Conservation (phyloP, 2,888 invertebrate species). For the Drosophila leonis region DNA sequence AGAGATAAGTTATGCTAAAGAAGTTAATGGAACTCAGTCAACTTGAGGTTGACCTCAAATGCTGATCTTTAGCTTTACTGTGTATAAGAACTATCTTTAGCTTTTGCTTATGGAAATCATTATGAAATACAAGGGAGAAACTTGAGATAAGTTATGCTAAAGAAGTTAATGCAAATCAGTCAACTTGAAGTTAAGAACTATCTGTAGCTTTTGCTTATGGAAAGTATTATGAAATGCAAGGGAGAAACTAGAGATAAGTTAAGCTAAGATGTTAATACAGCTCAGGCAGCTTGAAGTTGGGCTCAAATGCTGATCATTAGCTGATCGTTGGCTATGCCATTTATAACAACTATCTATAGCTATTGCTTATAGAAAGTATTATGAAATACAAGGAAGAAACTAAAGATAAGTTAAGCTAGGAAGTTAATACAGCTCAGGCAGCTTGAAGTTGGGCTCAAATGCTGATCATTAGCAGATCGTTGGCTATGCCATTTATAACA, state of each 20-base stretch:
- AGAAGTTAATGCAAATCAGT: neutral
- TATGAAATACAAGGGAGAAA: neutral
- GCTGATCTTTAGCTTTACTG: no score
- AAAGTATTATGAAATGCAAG: no score
- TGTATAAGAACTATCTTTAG: neutral
- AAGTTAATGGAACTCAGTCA: no score
- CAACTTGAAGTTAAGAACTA: neutral
- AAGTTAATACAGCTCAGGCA: neutral
- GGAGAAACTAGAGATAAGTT: neutral
- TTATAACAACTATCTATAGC: neutral
- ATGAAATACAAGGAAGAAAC: neutral
- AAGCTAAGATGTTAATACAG: neutral
- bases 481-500: no score
- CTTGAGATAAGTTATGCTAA: neutral
- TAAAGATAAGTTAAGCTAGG: neutral
- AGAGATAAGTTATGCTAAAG: neutral
- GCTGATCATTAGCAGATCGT: no score
- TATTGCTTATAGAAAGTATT: neutral
- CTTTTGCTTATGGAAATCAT: neutral
- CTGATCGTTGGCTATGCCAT: no score
- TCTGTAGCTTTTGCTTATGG: neutral
- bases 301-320: no score
- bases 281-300: neutral
- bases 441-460: neutral
- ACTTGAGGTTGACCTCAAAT: no score